Conservation (phyloP, 1,140 invertebrate genomes). For the Araneus ventricosus region DNA sequence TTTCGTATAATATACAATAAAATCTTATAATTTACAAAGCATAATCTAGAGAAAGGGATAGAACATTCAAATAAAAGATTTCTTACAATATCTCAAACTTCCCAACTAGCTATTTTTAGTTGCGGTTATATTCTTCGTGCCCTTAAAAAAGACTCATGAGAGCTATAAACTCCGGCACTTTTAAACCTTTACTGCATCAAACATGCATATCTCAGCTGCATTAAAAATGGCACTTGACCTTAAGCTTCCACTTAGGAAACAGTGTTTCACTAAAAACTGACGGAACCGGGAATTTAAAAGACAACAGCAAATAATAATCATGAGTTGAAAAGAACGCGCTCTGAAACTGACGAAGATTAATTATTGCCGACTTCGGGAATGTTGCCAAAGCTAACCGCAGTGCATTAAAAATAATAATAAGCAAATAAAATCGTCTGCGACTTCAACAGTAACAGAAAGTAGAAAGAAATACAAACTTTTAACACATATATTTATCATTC, state of each 20-base stretch:
- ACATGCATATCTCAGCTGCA: not conserved
- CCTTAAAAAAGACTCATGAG: not conserved
- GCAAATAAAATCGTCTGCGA: not conserved
- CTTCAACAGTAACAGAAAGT: not conserved
- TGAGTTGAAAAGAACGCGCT: not conserved
- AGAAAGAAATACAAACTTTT: not conserved
- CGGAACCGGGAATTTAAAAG: not conserved
- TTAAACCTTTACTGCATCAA: not conserved
- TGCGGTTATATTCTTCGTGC: not conserved
- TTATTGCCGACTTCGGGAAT: not conserved
- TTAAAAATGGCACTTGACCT: not conserved
- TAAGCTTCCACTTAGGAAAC: not conserved
- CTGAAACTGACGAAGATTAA: conserved; percentile 49
- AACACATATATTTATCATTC: not conserved
- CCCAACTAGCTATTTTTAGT: not conserved
- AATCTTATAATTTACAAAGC: too few species aligned
- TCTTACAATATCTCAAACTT: too few species aligned
- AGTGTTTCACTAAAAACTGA: not conserved
- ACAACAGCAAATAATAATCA: conserved; percentile 7
- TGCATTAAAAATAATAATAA: not conserved
- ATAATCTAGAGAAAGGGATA: too few species aligned
- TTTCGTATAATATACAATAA: too few species aligned
- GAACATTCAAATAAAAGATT: too few species aligned
- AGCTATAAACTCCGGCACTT: not conserved
- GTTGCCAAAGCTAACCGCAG: conserved; percentile 22